Evolutionary conservation across 2,113 vertebrate genomes (phyloP), one percentile per base, ranked within the genome.

Genomic region (Pelobates fuscus): DNA sequence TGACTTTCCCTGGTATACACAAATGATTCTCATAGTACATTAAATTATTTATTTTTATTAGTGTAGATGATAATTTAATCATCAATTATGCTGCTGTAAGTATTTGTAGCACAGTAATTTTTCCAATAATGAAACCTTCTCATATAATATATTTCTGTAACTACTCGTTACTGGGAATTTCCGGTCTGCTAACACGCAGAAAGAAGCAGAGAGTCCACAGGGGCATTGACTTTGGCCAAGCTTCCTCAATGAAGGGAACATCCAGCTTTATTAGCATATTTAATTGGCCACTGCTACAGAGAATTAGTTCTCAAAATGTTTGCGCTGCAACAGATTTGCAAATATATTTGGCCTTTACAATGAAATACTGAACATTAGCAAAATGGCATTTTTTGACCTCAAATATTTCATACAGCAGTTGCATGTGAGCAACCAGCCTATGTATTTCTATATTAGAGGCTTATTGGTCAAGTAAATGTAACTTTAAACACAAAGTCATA

Each of bases 241-340:
- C 54, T 46, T 24, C 63, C 72, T 44, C 63, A 24, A 67, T 29
- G 54, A 76, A 18, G 58, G 54, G 63, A 76, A 67, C 52, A 76
- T 76, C 63, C 72, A 76, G 55, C 63, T 30, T 67, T 20, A 76
- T 76, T 76, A 76, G 58, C 63, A 76, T 76, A 73, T 76, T 76
- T 76, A 76, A 67, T 76, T 76, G 72, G 72, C 72, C 23, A 57
- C 64, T 67, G 30, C 72, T 67, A 60, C 64, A 76, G 52, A 67
- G 54, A 67, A 67, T 67, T 67, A 44, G 32, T 41, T 59, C 26
- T 62, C 63, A 67, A 67, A 67, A 67, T 76, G 63, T 76, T 76
- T 67, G 63, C 67, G 72, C 64, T 46, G 72, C 72, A 67, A 58
- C 63, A 76, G 72, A 76, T 65, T 76, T 30, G 63, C 63, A 67